phyloP scores from a whole-genome alignment of 2,113 vertebrate genomes.

The Benthochromis sp. region DNA sequence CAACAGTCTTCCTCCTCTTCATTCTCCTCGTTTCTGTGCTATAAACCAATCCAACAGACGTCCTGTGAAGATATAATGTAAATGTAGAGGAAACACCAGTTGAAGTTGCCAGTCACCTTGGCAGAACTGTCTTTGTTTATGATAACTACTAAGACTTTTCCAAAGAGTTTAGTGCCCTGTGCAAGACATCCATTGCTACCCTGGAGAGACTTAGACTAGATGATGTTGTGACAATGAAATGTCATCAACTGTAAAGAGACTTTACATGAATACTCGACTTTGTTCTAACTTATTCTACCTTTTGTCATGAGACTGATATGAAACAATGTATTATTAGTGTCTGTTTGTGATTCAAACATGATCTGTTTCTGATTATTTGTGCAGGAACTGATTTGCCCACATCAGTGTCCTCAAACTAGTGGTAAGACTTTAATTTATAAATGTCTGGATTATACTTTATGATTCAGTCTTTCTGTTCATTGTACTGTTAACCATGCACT shows the following conservation, averaged over 20 bases:
- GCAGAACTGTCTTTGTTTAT: not conserved
- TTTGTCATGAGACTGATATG: not conserved
- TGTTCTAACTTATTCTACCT: not conserved
- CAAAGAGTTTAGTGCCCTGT: not conserved
- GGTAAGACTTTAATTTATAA: not conserved
- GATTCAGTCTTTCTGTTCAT: not conserved
- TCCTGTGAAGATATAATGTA: slow-evolving; percentile 1
- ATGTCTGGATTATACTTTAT: not conserved
- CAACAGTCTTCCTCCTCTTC: not conserved
- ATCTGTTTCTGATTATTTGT: not conserved
- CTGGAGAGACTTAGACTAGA: not conserved
- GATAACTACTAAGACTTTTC: not conserved
- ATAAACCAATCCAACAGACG: not conserved
- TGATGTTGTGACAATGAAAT: not conserved
- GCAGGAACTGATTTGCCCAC: not conserved
- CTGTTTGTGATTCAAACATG: not conserved
- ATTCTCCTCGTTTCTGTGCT: not conserved
- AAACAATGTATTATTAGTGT: not conserved
- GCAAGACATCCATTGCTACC: not conserved
- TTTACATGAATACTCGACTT: not conserved
- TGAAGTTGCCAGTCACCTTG: slow-evolving; percentile 10
- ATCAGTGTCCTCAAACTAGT: not conserved
- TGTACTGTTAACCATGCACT: not conserved
- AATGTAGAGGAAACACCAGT: not conserved
- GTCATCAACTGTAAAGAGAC: not conserved